These are phyloP conservation scores for Scatophagus argus DNA, from an alignment of 2,113 vertebrate species.

Conservation along the genomic window DNA sequence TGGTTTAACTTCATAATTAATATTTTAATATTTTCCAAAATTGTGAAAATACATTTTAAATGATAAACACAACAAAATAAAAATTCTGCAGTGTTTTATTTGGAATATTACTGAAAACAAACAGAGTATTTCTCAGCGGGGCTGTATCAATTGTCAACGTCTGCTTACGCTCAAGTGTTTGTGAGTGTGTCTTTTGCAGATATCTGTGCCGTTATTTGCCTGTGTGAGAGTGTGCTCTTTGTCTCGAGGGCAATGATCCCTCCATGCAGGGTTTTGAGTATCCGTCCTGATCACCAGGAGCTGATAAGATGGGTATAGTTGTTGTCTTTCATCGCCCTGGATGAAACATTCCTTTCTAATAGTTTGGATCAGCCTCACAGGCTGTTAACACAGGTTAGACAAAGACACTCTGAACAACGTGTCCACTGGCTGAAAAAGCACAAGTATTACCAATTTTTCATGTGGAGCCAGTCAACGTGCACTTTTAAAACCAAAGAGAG, in stretches of 20 bases:
- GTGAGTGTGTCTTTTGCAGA: conserved; percentile 20
- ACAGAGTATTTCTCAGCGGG: conserved; percentile 77
- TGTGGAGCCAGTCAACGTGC: neutral
- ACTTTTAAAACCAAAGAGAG: neutral
- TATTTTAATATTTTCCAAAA: neutral
- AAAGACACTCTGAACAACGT: conserved; percentile 24
- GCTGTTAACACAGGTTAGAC: conserved; percentile 51
- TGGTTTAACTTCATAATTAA: neutral
- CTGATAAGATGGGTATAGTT: conserved; percentile 88
- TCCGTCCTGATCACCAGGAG: conserved; percentile 83
- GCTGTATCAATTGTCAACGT: conserved; percentile 86
- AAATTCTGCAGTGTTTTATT: neutral
- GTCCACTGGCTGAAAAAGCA: neutral
- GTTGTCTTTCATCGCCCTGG: conserved; percentile 88
- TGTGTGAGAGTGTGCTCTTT: conserved; percentile 27
- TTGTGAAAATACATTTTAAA: neutral
- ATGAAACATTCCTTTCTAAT: conserved; percentile 93
- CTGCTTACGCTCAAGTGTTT: too few relatives aligned
- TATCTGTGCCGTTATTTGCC: conserved; percentile 42
- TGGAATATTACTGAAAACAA: conserved; percentile 1
- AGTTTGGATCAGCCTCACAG: conserved; percentile 75
- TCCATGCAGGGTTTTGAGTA: conserved; percentile 77
- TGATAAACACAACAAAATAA: neutral
- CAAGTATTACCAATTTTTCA: neutral
- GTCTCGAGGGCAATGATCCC: conserved; percentile 55